Evolutionary conservation across 2,888 invertebrate genomes (phyloP).

Genomic region (Drosophila setosimentum): DNA sequence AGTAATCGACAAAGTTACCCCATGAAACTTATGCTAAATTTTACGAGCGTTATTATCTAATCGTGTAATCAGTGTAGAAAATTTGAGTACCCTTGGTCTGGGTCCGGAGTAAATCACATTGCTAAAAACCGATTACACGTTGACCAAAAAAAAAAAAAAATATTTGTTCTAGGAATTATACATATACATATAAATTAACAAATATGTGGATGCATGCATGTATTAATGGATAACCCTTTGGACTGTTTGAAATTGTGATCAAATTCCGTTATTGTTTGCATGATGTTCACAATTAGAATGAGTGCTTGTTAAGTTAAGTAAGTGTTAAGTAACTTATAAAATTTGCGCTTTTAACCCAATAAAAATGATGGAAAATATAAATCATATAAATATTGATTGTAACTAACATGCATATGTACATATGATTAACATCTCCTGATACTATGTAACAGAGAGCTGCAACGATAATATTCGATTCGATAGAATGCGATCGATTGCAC

Average conservation of each 20-base stretch:
- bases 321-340: background rate
- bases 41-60: background rate
- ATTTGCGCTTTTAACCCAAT: background rate
- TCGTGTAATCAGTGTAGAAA: background rate
- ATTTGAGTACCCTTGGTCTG: background rate
- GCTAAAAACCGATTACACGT: background rate
- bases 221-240: constrained; percentile 23
- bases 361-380: background rate
- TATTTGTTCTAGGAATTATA: constrained; percentile 2
- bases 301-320: too few relatives aligned
- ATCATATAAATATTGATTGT: background rate
- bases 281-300: constrained; percentile 52
- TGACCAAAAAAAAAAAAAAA: background rate
- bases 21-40: background rate
- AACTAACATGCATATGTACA: background rate
- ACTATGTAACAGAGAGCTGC: background rate
- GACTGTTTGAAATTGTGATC: constrained; percentile 46
- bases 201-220: background rate
- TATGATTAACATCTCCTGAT: background rate
- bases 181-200: background rate
- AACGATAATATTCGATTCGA: background rate
- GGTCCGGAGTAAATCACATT: background rate
- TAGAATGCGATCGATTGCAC: background rate
- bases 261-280: constrained; percentile 42
- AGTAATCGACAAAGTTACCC: background rate